A percentile compares a stretch with the other conserved stretches of the same genome.
Evolutionary conservation across 1,140 invertebrate species (phyloP).

Genomic region (Dendroctonus valens): DNA sequence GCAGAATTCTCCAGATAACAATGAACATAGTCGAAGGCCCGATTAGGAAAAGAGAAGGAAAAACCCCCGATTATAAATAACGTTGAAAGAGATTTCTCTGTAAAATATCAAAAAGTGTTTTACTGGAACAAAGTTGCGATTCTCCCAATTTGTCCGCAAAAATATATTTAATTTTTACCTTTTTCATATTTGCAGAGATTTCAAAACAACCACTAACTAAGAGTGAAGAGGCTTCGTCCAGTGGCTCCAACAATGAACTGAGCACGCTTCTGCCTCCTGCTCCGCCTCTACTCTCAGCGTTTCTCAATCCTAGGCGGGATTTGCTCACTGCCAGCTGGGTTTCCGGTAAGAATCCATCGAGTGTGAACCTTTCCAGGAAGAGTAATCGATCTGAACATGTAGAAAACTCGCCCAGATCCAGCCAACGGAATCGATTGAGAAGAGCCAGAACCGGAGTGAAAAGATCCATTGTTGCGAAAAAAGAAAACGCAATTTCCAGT

Average conservation of each 20-base stretch:
- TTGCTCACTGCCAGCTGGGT: conserved; percentile 47
- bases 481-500: conserved; percentile 42
- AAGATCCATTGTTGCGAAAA: conserved; percentile 41
- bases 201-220: conserved; percentile 20
- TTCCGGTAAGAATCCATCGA: conserved; percentile 20
- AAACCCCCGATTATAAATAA: too few relatives aligned
- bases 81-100: too few relatives aligned
- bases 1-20: too few relatives aligned
- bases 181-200: too few relatives aligned
- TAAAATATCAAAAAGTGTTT: too few relatives aligned
- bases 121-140: too few relatives aligned
- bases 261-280: conserved; percentile 59
- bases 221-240: conserved; percentile 52
- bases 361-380: neutral
- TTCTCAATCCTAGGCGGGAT: conserved; percentile 60
- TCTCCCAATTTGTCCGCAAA: too few relatives aligned
- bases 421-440: conserved; percentile 19
- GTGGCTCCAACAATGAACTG: conserved; percentile 63
- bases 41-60: too few relatives aligned
- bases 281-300: conserved; percentile 62
- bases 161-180: too few relatives aligned
- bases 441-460: conserved; percentile 24
- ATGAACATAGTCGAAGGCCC: too few relatives aligned
- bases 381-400: neutral
- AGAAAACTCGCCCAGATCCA: conserved; percentile 30